Evolutionary conservation across 2,113 vertebrate species (phyloP), one percentile per base, ranked within the genome.

Genomic region (Hiodon alosoides): DNA sequence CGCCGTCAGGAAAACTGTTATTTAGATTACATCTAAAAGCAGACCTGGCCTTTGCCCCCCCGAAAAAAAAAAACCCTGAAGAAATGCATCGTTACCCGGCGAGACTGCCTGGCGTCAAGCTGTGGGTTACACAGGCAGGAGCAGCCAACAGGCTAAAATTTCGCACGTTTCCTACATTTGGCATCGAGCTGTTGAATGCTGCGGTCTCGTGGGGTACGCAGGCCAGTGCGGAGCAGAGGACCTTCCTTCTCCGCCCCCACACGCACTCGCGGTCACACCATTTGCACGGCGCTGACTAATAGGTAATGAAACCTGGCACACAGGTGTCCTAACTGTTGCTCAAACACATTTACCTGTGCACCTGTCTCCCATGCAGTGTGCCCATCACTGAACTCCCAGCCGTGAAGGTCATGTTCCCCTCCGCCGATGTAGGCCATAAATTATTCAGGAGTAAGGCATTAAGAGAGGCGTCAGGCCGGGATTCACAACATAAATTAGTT

Each of bases 41-140:
- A 60, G 57, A 16, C n/a, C 50, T 31, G 54, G 13, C 58, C 66
- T 61, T 51, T 53, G 58, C 13, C 61, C 46, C 58, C 58, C 14
- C 17, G 17, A 16, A 47, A 10, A 14, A 46, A 61, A 53, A 10
- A 74, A 71, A 13, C 46, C 5, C 76, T 81, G 83, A 87, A 88
- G 86, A 89, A 86, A 83, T 78, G 70, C 71, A 80, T 77, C 83
- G 85, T 90, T 90, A 85, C 87, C 85, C 86, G 86, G 82, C 73
- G 89, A 87, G 88, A 90, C 88, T 85, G 76, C 79, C 82, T 88
- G 87, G 90, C 86, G 83, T 88, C 85, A 82, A 82, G 80, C 81
- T 60, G 76, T 81, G 76, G 85, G 88, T 88, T 85, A 87, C 81
- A 70, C 83, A 85, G 87, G 76, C 84, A 14, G 7, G 51, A 16